Conservation (phyloP, 2,888 invertebrate species). For the Adelognathus sp. region DNA sequence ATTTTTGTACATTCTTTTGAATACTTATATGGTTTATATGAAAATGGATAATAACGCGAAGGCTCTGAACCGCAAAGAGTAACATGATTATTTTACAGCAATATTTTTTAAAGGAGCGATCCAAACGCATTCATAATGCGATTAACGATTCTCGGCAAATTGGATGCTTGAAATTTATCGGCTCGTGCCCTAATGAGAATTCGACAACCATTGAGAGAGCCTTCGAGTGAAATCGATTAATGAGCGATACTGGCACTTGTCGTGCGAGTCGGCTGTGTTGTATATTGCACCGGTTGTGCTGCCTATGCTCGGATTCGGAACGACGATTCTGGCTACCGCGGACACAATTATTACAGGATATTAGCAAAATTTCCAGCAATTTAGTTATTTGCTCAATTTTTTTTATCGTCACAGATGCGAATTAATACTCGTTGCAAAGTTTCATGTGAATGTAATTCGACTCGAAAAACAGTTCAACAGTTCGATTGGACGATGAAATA, state of each 20-base stretch:
- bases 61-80: neutral
- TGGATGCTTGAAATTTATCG: slow-evolving; percentile 33
- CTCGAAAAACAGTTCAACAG: too few species aligned
- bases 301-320: slow-evolving; percentile 49
- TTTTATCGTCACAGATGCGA: neutral
- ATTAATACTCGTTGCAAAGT: too few species aligned
- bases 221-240: slow-evolving; percentile 49
- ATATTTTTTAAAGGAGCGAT: neutral
- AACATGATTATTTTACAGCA: neutral
- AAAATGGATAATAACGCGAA: neutral
- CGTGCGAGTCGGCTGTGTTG: slow-evolving; percentile 42
- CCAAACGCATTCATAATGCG: neutral
- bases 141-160: slow-evolving; percentile 28
- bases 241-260: slow-evolving; percentile 32
- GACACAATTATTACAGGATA: slow-evolving; percentile 9
- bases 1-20: too few species aligned
- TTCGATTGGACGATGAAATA: too few species aligned
- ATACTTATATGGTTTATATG: too few species aligned
- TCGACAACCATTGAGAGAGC: slow-evolving; percentile 5
- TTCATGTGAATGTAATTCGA: too few species aligned
- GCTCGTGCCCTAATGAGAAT: slow-evolving; percentile 42
- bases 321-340: slow-evolving; percentile 53
- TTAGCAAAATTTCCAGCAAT: slow-evolving; percentile 11
- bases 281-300: slow-evolving; percentile 38
- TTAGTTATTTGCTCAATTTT: neutral